Evolutionary conservation across 1,140 invertebrate genomes (phyloP).

Genomic region (Nilaparvata lugens): DNA sequence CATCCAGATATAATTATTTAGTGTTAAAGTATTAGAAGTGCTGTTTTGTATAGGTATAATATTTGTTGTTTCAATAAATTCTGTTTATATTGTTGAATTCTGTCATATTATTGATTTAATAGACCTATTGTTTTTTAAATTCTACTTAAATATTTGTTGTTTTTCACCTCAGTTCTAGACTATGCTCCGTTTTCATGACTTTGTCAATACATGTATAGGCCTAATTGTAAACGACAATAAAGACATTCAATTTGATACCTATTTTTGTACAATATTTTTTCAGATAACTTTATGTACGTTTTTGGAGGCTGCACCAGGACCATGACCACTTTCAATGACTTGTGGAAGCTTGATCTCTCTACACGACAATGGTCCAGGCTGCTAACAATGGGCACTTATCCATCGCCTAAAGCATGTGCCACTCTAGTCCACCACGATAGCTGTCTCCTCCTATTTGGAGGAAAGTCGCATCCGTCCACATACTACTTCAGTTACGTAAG

Average conservation of each 20-base stretch:
- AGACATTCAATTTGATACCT: neutral
- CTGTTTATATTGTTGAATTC: too few species aligned
- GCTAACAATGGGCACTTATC: slow-evolving; percentile 77
- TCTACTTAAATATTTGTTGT: too few species aligned
- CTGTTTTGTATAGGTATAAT: too few species aligned
- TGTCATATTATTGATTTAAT: too few species aligned
- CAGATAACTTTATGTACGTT: slow-evolving; percentile 77
- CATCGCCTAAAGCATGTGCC: slow-evolving; percentile 91
- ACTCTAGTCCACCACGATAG: slow-evolving; percentile 80
- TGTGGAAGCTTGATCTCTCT: slow-evolving; percentile 87
- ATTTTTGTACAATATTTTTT: slow-evolving; percentile 5
- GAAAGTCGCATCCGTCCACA: slow-evolving; percentile 88
- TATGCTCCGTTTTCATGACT: too few species aligned
- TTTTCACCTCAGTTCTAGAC: too few species aligned
- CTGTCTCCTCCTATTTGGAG: slow-evolving; percentile 82
- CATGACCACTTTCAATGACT: slow-evolving; percentile 92
- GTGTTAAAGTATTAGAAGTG: too few species aligned
- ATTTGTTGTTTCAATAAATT: too few species aligned
- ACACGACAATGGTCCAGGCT: slow-evolving; percentile 73
- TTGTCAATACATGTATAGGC: too few species aligned
- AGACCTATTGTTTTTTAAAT: too few species aligned
- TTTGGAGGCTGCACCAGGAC: slow-evolving; percentile 94
- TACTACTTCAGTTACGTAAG: slow-evolving; percentile 78
- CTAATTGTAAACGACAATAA: neutral
- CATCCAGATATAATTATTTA: too few species aligned